Percentiles rank a stretch among this genome's conserved stretches.
These are phyloP conservation scores for Synaphobranchus kaupii DNA, from an alignment of 2,797 vertebrate species.

Conservation along the genomic window DNA sequence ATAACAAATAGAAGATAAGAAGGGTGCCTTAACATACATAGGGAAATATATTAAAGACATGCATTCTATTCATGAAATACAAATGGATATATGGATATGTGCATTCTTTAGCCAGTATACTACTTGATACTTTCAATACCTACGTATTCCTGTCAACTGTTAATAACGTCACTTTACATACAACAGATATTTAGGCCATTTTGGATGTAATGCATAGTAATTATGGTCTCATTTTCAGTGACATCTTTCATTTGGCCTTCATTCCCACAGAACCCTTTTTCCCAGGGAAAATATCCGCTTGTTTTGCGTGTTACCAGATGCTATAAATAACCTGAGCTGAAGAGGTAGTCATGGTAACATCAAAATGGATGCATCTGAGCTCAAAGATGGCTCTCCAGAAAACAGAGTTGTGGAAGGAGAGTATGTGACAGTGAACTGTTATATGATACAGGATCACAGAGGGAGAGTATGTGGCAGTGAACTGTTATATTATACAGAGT, in stretches of 20 bases:
- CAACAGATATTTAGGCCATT: background rate
- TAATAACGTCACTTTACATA: background rate
- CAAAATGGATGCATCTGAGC: conserved; percentile 70
- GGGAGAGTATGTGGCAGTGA: no score
- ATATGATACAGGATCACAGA: background rate
- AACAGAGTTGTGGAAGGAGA: conserved; percentile 31
- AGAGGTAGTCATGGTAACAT: conserved; percentile 76
- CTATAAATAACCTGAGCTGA: conserved; percentile 77
- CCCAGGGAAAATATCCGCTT: conserved; percentile 40
- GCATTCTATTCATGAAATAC: background rate
- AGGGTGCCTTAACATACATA: background rate
- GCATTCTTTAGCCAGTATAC: background rate
- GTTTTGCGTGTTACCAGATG: conserved; percentile 55
- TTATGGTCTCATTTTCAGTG: background rate
- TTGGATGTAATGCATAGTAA: background rate
- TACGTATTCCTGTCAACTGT: background rate
- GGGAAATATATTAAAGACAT: background rate
- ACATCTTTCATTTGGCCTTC: background rate
- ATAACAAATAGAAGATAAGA: background rate
- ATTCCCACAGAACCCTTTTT: conserved; percentile 20
- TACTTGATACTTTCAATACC: background rate
- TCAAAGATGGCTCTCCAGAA: conserved; percentile 56
- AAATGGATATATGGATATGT: background rate
- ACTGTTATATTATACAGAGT: conserved; percentile 14
- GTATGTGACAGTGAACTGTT: background rate